Evolutionary conservation across 2,113 vertebrate genomes (phyloP).

Genomic region (Sphyrna mokarran): DNA sequence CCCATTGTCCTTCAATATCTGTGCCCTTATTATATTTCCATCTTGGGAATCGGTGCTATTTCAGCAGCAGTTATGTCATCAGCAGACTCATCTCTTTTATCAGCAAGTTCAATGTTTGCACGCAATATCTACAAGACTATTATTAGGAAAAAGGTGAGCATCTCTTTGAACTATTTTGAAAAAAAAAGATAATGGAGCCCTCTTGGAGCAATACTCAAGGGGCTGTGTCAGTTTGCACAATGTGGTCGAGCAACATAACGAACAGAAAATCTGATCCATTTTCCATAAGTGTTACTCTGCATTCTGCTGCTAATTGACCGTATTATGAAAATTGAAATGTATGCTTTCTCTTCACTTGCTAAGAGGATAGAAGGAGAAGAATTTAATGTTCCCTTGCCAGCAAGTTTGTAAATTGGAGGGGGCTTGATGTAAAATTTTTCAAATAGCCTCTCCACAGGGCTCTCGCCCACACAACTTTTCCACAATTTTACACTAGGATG

Average conservation of each 20-base stretch:
- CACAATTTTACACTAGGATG: too few species aligned
- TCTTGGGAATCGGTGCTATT: slow-evolving; percentile 55
- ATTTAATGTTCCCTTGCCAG: not conserved
- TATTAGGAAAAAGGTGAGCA: slow-evolving; percentile 58
- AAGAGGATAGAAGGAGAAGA: not conserved
- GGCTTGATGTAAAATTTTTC: too few species aligned
- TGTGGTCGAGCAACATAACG: not conserved
- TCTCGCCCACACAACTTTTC: too few species aligned
- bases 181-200: not conserved
- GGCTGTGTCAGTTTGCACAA: not conserved
- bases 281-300: not conserved
- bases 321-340: not conserved
- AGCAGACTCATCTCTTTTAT: slow-evolving; percentile 61
- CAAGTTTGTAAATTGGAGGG: not conserved
- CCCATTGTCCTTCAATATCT: slow-evolving; percentile 61
- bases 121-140: slow-evolving; percentile 64
- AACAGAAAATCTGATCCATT: not conserved
- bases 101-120: slow-evolving; percentile 52
- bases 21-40: slow-evolving; percentile 56
- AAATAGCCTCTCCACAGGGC: too few species aligned
- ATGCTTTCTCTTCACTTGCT: not conserved
- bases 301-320: not conserved
- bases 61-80: slow-evolving; percentile 64
- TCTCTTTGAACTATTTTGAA: not conserved
- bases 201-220: not conserved